Evolutionary conservation across 2,888 invertebrate genomes (phyloP).

Genomic region (Ophioninae sp.): DNA sequence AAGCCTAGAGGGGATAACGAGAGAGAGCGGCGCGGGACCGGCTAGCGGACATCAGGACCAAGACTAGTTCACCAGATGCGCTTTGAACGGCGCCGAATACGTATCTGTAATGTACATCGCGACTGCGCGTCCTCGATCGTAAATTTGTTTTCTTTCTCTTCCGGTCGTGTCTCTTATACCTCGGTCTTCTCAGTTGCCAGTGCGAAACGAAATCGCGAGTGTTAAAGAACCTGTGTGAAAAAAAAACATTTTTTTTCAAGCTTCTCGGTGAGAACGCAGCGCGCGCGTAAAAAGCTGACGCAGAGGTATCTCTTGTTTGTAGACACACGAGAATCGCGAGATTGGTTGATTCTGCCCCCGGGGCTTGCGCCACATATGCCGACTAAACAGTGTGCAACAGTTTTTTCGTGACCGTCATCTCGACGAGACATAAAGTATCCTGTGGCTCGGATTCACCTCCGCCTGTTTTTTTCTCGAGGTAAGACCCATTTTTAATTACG

Average conservation of each 20-base stretch:
- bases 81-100: conserved; percentile 67
- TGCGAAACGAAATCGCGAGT: conserved; percentile 35
- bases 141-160: conserved; percentile 14
- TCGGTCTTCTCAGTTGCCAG: conserved; percentile 1
- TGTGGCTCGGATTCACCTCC: conserved; percentile 9
- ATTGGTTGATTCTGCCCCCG: conserved; percentile 16
- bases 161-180: not conserved
- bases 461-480: conserved; percentile 45
- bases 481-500: conserved; percentile 2
- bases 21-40: conserved; percentile 45
- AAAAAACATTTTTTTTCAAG: not conserved
- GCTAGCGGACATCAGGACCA: conserved; percentile 17
- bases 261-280: not conserved
- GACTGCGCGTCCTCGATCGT: not conserved
- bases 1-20: not conserved
- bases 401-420: conserved; percentile 50
- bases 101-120: not conserved
- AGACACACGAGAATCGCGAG: conserved; percentile 2
- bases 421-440: conserved; percentile 22
- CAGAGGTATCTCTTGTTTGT: conserved; percentile 29
- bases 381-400: conserved; percentile 42
- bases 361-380: conserved; percentile 42
- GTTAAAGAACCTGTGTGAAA: not conserved
- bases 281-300: not conserved
- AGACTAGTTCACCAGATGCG: conserved; percentile 66